These are phyloP conservation scores for Microtus richardsoni DNA, from an alignment of 2,113 vertebrate genomes.

Conservation along the genomic window DNA sequence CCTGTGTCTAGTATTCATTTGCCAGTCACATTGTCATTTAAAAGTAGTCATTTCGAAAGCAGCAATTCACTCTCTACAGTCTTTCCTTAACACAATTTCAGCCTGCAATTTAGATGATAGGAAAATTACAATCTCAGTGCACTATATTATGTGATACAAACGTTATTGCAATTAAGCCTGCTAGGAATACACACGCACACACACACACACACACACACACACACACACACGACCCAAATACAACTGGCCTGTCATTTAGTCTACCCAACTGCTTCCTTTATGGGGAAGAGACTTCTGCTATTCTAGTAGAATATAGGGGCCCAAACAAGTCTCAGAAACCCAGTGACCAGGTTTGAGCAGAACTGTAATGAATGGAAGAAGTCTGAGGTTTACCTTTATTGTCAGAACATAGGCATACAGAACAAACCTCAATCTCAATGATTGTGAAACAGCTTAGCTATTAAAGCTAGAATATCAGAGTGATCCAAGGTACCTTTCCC, in stretches of 20 bases:
- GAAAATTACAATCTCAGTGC: conserved; percentile 90
- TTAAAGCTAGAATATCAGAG: neutral
- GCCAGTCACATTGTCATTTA: conserved; percentile 82
- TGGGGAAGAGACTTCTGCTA: neutral
- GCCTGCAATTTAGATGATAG: conserved; percentile 92
- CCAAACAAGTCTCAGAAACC: neutral
- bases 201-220: conserved; percentile 58
- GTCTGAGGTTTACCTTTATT: neutral
- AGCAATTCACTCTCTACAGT: conserved; percentile 87
- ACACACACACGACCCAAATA: conserved; percentile 50
- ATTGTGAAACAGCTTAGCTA: neutral
- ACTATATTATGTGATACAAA: conserved; percentile 89
- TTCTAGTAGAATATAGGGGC: neutral
- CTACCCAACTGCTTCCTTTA: conserved; percentile 42
- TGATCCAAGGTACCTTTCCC: neutral
- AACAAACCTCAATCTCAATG: neutral
- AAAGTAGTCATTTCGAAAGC: conserved; percentile 88
- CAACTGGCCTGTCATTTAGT: conserved; percentile 30
- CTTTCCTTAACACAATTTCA: conserved; percentile 88
- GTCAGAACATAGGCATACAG: neutral
- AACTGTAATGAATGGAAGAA: neutral
- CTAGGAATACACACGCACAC: conserved; percentile 75
- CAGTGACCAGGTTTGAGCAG: neutral
- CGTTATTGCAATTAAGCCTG: conserved; percentile 89
- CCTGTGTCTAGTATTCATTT: conserved; percentile 81